phyloP scores from a whole-genome alignment of 2,113 vertebrate genomes.

The Anas platyrhynchos region DNA sequence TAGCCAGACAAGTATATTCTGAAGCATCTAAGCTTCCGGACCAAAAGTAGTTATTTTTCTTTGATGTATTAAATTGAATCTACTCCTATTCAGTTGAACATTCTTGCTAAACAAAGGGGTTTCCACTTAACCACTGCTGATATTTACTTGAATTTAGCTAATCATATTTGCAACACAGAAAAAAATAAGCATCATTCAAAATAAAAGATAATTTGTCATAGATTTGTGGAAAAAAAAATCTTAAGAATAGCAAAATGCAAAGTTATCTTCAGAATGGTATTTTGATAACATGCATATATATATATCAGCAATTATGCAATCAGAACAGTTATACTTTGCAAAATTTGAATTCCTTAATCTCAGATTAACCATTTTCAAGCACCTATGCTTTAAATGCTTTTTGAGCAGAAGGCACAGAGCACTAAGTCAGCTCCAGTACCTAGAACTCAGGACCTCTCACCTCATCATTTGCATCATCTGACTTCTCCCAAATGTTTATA shows the following conservation, averaged over 20 bases:
- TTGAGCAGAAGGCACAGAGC: not conserved
- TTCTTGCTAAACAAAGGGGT: not conserved
- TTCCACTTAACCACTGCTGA: not conserved
- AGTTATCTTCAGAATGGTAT: not conserved
- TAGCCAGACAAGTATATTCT: not conserved
- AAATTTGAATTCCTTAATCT: not conserved
- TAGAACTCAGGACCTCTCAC: not conserved
- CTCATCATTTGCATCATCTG: not conserved
- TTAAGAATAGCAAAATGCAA: not conserved
- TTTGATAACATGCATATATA: not conserved
- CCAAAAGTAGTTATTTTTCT: not conserved
- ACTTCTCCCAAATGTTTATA: not conserved
- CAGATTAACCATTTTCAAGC: not conserved
- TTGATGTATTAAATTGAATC: not conserved
- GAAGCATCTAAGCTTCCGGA: not conserved
- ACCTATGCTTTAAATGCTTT: not conserved
- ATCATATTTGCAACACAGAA: not conserved
- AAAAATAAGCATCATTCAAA: not conserved
- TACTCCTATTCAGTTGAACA: not conserved
- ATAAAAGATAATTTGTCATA: not conserved
- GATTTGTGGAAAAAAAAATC: not conserved
- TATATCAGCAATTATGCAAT: not conserved
- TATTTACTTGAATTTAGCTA: not conserved
- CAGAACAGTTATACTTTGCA: not conserved
- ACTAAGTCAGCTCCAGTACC: not conserved